Percentiles rank a stretch among this genome's conserved stretches.
Evolutionary conservation across 1,140 invertebrate species (phyloP).

Genomic region (Lordiphosa stackelbergi): DNA sequence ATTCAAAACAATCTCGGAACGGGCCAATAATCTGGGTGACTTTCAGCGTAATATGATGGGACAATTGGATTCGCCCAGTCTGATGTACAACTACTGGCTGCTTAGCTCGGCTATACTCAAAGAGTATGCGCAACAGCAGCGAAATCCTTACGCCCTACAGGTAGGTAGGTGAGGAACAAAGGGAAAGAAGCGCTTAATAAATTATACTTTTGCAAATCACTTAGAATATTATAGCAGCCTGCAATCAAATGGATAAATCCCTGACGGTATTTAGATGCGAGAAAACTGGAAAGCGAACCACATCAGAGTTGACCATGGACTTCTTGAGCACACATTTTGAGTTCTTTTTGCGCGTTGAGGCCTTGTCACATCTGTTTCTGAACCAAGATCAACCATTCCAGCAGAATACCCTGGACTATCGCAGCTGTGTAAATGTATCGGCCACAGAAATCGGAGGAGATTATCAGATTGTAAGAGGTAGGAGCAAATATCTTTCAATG

Average conservation of each 20-base stretch:
- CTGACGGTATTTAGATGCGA: constrained; percentile 22
- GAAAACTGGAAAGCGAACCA: constrained; percentile 4
- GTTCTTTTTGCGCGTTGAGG: constrained; percentile 92
- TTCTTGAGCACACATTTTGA: constrained; percentile 92
- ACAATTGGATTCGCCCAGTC: constrained; percentile 29
- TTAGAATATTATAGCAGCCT: constrained; percentile 39
- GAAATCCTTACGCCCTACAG: constrained; percentile 45
- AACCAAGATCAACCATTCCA: constrained; percentile 78
- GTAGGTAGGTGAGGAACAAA: constrained; percentile 17
- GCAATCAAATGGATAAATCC: constrained; percentile 45
- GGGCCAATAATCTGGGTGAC: constrained; percentile 29
- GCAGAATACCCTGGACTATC: constrained; percentile 70
- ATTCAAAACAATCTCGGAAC: constrained; percentile 32
- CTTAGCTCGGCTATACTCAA: constrained; percentile 30
- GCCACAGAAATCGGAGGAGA: constrained; percentile 78
- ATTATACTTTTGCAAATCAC: no score
- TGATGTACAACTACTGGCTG: constrained; percentile 38
- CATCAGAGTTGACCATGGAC: constrained; percentile 58
- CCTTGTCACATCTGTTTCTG: constrained; percentile 92
- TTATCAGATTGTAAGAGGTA: constrained; percentile 57
- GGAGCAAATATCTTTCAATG: no score
- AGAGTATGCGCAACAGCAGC: constrained; percentile 41
- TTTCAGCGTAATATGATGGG: constrained; percentile 22
- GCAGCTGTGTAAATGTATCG: constrained; percentile 77
- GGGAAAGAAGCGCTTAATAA: no score